A percentile compares a stretch with the other conserved stretches of the same genome.
Conservation (phyloP, 2,888 invertebrate genomes). For the Pantelozetes paolii region DNA sequence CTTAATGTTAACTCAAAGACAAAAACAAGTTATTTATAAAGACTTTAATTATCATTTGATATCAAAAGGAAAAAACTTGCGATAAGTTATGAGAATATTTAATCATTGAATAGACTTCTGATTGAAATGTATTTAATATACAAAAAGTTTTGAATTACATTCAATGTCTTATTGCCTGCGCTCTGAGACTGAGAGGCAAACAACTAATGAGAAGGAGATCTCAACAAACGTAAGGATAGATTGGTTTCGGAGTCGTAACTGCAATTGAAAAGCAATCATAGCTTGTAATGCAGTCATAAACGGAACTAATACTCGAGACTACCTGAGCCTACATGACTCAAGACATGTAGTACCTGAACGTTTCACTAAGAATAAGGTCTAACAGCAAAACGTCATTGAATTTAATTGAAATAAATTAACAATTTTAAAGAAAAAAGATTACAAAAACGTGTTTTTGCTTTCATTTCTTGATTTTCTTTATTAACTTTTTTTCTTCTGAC, state of each 20-base stretch:
- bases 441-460: slow-evolving; percentile 29
- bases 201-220: not conserved
- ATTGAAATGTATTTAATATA: not conserved
- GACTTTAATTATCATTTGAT: not conserved
- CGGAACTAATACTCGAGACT: slow-evolving; percentile 12
- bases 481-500: not conserved
- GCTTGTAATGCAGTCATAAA: not conserved
- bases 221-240: no score
- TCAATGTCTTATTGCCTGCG: not conserved
- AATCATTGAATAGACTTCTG: not conserved
- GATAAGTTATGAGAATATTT: slow-evolving; percentile 7
- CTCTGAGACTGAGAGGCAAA: not conserved
- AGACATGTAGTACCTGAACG: not conserved
- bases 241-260: not conserved
- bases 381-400: slow-evolving; percentile 32
- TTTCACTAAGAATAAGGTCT: not conserved
- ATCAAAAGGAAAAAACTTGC: not conserved
- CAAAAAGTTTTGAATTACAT: not conserved
- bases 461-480: not conserved
- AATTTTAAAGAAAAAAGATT: slow-evolving; percentile 20
- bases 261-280: not conserved
- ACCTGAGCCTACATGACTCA: slow-evolving; percentile 19
- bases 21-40: slow-evolving; percentile 11
- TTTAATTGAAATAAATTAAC: slow-evolving; percentile 20
- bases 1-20: no score